Base-by-base conservation (phyloP, 53 echinoderm and acorn worm genomes). In the Paelopatides confundens region DNA sequence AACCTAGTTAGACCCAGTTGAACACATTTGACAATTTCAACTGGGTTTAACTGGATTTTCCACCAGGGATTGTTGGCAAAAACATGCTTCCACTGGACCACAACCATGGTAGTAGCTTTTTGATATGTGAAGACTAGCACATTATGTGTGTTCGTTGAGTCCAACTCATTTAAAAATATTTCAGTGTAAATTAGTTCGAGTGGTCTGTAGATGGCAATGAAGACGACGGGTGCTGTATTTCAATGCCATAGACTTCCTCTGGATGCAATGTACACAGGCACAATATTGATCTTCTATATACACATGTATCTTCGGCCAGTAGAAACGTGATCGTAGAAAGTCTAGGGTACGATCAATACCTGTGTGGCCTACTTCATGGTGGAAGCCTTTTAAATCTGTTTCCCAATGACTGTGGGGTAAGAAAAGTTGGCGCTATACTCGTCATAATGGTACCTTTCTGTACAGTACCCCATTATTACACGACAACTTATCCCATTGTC, bases 311-410 rank as follows among this genome's bases (percentile, higher is more conserved):
- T 28, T n/a, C n/a, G n/a, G n/a, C n/a, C n/a, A n/a, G n/a, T n/a
- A n/a, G n/a, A n/a, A n/a, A n/a, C n/a, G n/a, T 65, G 89, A 39
- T 14, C 91, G 81, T 3, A 82, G 62, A n/a, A 94, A 48, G 33
- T 91, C 89, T 14, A 89, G 36, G 43, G 94, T 94, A 6, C 91
- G 82, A 10, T 94, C 94, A 50, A 46, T 49, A 3, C 94, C 89
- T 1, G 88, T 82, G 62, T 91, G 89, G 9, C 93, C 94, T 13
- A 90, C 50, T 0, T 91, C 89, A 47, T 91, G 82, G 34, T 92
- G 91, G 5, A 91, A 38, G 4, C 87, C 86, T 38, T 62, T 71
- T 29, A 94, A 70, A 15, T 87, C 87, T 34, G 51, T 28, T 38
- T 81, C 82, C 31, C 71, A 67, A 35, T 66, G 53, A 18, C 47